These are phyloP conservation scores for Passer montanus DNA, from an alignment of 2,113 vertebrate genomes.

Conservation along the genomic window DNA sequence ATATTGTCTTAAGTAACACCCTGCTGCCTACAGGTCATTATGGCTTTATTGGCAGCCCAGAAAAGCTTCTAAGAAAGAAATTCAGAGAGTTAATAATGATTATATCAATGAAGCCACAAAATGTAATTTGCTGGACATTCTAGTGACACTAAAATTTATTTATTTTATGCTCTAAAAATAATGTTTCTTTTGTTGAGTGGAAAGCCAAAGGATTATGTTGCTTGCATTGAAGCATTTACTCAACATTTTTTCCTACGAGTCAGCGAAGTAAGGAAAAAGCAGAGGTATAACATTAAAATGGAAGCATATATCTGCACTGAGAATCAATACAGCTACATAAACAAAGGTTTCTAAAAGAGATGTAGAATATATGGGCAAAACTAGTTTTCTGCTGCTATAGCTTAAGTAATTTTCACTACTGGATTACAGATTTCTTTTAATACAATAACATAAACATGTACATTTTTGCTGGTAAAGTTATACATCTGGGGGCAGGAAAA, in stretches of 20 bases:
- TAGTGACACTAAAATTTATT: not conserved
- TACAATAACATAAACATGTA: not conserved
- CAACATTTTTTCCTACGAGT: not conserved
- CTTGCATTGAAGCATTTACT: not conserved
- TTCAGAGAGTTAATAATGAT: not conserved
- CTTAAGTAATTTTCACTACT: not conserved
- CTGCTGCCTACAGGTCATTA: not conserved
- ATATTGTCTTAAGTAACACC: not conserved
- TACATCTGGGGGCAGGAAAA: not conserved
- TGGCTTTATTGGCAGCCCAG: not conserved
- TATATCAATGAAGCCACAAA: not conserved
- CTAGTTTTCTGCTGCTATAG: not conserved
- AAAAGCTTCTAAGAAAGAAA: not conserved
- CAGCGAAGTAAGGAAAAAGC: not conserved
- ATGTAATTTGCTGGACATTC: not conserved
- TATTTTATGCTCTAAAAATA: not conserved
- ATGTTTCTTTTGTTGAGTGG: not conserved
- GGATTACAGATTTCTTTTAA: not conserved
- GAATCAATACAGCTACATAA: not conserved
- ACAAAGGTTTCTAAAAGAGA: not conserved
- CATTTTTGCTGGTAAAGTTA: not conserved
- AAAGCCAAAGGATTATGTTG: not conserved
- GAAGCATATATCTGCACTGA: not conserved
- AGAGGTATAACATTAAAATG: not conserved
- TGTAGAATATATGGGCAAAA: not conserved